phyloP scores from a whole-genome alignment of 2,113 vertebrate species.

The Tauraco erythrolophus region DNA sequence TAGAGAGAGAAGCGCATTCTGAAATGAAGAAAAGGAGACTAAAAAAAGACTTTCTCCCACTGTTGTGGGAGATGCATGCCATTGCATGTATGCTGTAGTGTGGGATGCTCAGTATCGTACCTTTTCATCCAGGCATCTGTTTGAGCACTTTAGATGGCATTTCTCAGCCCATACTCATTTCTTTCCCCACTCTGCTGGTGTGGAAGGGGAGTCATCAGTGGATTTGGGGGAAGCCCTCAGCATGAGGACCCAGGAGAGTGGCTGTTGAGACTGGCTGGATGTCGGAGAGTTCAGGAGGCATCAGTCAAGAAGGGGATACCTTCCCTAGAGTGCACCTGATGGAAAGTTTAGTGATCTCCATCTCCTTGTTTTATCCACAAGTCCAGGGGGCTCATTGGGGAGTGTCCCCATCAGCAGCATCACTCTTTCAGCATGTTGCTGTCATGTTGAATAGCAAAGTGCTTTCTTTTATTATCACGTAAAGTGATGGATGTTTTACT shows the following conservation, averaged over 20 bases:
- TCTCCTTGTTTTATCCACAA: neutral
- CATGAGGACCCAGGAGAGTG: fast-evolving
- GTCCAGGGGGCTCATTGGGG: fast-evolving
- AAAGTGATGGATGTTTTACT: neutral
- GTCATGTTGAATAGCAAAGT: neutral
- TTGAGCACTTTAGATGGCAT: neutral
- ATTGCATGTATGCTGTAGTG: fast-evolving
- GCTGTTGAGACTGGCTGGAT: neutral
- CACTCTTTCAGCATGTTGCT: neutral
- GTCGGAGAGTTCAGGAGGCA: neutral
- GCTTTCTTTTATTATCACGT: neutral
- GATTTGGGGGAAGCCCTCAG: neutral
- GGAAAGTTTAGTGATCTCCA: neutral
- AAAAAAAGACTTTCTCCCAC: neutral
- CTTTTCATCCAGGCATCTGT: neutral
- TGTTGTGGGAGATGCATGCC: fast-evolving
- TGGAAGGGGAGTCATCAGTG: neutral
- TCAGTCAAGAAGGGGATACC: neutral
- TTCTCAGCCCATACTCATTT: neutral
- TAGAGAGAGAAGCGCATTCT: neutral
- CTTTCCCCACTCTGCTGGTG: neutral
- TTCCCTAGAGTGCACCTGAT: neutral
- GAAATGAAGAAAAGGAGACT: neutral
- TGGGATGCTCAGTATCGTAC: neutral
- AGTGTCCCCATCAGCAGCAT: neutral